These are phyloP conservation scores for Parazoanthus swiftii DNA, from an alignment of 92 coral and sea anemone genomes.

Conservation along the genomic window DNA sequence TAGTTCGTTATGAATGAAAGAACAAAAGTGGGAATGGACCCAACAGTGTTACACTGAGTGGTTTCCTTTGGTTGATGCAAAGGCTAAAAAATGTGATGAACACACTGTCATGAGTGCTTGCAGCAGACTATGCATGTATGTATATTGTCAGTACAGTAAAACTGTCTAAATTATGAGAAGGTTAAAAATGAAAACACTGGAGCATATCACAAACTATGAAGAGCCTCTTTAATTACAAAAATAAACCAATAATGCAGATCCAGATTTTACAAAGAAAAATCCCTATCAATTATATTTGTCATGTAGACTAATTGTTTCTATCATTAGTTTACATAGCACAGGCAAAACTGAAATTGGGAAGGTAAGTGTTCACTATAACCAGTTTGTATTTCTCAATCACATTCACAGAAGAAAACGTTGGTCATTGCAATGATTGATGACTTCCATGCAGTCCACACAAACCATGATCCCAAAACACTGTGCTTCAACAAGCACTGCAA, in stretches of 20 bases:
- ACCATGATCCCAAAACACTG: background rate
- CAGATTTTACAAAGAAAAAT: background rate
- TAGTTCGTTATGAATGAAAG: no score
- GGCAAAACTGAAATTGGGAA: conserved; percentile 3
- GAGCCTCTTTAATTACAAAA: background rate
- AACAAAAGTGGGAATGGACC: no score
- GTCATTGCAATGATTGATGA: conserved; percentile 6
- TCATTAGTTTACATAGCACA: background rate
- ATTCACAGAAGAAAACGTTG: background rate
- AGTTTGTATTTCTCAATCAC: background rate
- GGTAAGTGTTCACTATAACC: background rate
- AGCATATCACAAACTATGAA: background rate
- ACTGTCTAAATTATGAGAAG: no score
- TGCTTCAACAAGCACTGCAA: conserved; percentile 9
- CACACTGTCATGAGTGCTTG: no score
- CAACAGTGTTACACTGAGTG: no score
- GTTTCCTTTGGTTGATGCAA: no score
- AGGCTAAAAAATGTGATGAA: no score
- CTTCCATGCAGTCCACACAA: conserved; percentile 10
- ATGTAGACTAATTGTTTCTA: background rate
- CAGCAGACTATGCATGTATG: no score
- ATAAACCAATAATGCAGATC: background rate
- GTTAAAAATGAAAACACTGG: background rate
- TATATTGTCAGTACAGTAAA: no score
- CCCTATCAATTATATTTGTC: background rate